Base-by-base conservation (phyloP, 2,113 vertebrate genomes). In the Corythaeola cristata region DNA sequence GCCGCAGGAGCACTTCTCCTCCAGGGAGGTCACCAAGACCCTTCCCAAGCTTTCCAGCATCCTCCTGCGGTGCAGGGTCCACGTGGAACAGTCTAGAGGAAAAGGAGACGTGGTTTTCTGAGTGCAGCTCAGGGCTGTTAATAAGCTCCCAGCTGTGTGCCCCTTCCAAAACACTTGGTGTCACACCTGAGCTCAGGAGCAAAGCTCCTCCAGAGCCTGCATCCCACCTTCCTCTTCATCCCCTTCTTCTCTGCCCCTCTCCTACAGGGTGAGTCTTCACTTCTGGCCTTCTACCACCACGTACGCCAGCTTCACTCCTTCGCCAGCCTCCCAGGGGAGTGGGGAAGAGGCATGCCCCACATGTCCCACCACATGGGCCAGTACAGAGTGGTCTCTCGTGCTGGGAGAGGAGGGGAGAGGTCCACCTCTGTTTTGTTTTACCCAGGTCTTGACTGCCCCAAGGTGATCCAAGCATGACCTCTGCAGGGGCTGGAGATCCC, bases 1-100 rank as follows among this genome's bases (percentile, higher is more conserved):
- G 2, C 72, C 41, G 0, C 96, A 95, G 37, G 89, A 90, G 20
- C 85, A 94, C 27, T 88, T 67, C 27, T 89, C 55, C 53, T 96
- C 88, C n/a, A 94, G 64, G 32, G 92, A 95, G 21, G 32, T 67
- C 21, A 74, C 35, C 32, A 96, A 39, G 8, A 28, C 62, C 60
- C 18, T 89, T 47, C 79, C 55, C 67, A 96, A 26, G 45, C 35
- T 52, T 64, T 92, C 41, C 74, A 94, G 73, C n/a, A 60, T 66
- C 45, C 26, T 78, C 26, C 13, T 67, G 26, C 64, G 64, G n/a
- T 49, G 44, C 30, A n/a, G 74, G 24, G 45, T 80, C 94, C 94
- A 96, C 4, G 3, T 28, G 49, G 94, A 97, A 63, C 96, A 98
- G 81, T 93, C 96, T 96, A 64, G 23, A 8, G 18, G 33, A 88